Percentiles rank a stretch among this genome's conserved stretches.
phyloP scores from a whole-genome alignment of 2,797 vertebrate genomes.

The Melanotaenia pygmaea region DNA sequence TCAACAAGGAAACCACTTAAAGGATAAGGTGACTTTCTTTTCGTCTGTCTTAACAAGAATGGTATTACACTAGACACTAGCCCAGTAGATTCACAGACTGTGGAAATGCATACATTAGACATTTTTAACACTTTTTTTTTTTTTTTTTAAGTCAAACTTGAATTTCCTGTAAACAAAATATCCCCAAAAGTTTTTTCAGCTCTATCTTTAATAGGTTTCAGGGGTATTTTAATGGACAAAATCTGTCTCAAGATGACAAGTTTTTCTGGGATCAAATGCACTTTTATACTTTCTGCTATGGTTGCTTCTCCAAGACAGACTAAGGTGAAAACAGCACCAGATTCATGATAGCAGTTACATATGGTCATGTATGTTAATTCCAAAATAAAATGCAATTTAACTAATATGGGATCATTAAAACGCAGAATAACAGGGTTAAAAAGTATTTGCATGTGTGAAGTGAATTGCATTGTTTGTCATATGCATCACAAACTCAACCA shows the following conservation, averaged over 20 bases:
- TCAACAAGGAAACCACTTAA: constrained; percentile 14
- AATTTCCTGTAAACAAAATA: not conserved
- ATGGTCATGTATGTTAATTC: not conserved
- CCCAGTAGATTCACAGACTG: not conserved
- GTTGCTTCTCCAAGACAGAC: not conserved
- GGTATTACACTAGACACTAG: not conserved
- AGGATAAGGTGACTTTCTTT: constrained; percentile 7
- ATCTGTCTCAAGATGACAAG: not conserved
- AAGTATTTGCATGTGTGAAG: constrained; percentile 3
- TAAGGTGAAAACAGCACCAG: not conserved
- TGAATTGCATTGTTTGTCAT: constrained; percentile 37
- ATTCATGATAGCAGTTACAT: not conserved
- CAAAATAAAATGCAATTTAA: not conserved
- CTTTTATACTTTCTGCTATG: not conserved
- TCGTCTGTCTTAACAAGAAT: constrained; percentile 4
- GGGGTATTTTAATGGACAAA: not conserved
- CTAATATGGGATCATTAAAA: not conserved
- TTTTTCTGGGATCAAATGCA: not conserved
- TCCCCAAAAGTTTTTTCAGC: not conserved
- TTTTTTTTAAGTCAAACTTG: not conserved
- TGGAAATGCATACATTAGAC: not conserved
- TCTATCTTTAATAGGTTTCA: not conserved
- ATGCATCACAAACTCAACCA: constrained; percentile 58
- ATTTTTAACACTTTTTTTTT: too few species aligned
- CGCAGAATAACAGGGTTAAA: constrained; percentile 5